Conservation (phyloP, 1,140 invertebrate genomes). For the Drosophila virilis region DNA sequence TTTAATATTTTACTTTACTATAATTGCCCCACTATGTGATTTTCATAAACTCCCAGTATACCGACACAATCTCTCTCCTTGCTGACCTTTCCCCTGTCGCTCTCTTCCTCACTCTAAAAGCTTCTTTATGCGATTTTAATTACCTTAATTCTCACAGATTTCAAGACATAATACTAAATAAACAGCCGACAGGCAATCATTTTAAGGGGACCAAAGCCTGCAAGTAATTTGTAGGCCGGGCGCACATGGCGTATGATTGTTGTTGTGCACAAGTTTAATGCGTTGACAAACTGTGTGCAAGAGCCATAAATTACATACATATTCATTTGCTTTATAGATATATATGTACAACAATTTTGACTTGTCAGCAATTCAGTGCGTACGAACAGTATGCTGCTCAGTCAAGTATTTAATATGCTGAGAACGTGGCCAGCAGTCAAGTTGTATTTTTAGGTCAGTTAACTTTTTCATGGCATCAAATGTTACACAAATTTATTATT, state of each 20-base stretch:
- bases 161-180: slow-evolving; percentile 43
- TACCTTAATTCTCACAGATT: slow-evolving; percentile 43
- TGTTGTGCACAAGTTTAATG: slow-evolving; percentile 18
- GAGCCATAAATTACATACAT: slow-evolving; percentile 15
- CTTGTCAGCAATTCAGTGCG: slow-evolving; percentile 28
- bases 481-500: slow-evolving; percentile 31
- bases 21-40: neutral
- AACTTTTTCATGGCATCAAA: slow-evolving; percentile 37
- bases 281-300: slow-evolving; percentile 20
- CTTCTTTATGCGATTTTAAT: slow-evolving; percentile 36
- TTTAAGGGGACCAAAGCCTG: slow-evolving; percentile 16
- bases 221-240: slow-evolving; percentile 45
- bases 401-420: slow-evolving; percentile 34
- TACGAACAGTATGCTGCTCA: slow-evolving; percentile 12
- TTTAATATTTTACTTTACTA: too few species aligned
- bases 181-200: slow-evolving; percentile 40
- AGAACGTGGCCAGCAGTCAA: slow-evolving; percentile 13
- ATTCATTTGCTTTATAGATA: neutral
- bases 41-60: neutral
- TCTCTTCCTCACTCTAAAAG: neutral
- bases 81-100: neutral
- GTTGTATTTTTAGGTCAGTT: slow-evolving; percentile 31
- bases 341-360: slow-evolving; percentile 12
- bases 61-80: neutral
- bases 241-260: slow-evolving; percentile 43